Conservation (phyloP, 2,797 vertebrate genomes). For the Amniataba percoides region DNA sequence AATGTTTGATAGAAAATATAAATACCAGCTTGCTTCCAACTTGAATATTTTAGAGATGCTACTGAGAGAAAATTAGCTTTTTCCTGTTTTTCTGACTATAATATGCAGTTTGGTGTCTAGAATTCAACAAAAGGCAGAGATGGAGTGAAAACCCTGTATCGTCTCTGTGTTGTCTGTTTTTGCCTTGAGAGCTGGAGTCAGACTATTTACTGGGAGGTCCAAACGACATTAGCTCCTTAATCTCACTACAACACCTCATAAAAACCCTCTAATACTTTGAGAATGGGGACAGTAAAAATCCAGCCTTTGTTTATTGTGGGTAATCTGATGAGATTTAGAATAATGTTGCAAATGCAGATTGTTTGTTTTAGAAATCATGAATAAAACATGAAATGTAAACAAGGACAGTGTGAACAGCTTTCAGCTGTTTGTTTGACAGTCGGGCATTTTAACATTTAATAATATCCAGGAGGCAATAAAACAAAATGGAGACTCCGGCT, state of each 20-base stretch:
- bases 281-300: constrained; percentile 18
- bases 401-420: constrained; percentile 51
- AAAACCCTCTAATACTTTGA: constrained; percentile 31
- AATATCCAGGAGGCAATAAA: constrained; percentile 47
- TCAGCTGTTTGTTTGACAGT: constrained; percentile 57
- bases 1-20: background rate
- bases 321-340: constrained; percentile 40
- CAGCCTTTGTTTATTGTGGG: background rate
- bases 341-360: constrained; percentile 28
- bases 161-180: background rate
- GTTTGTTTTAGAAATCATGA: constrained; percentile 42
- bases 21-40: background rate
- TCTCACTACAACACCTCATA: constrained; percentile 25
- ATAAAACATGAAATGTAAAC: constrained; percentile 67
- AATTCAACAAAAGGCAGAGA: constrained; percentile 2
- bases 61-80: background rate
- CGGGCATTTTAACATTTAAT: constrained; percentile 63
- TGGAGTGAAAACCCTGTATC: constrained; percentile 3
- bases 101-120: constrained; percentile 4
- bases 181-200: background rate
- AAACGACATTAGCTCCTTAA: constrained; percentile 5
- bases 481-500: constrained; percentile 9
- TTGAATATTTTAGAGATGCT: background rate
- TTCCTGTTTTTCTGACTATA: background rate
- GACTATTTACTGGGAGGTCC: constrained; percentile 3